Base-by-base conservation (phyloP, 2,797 vertebrate species). In the Eupleurogrammus muticus region DNA sequence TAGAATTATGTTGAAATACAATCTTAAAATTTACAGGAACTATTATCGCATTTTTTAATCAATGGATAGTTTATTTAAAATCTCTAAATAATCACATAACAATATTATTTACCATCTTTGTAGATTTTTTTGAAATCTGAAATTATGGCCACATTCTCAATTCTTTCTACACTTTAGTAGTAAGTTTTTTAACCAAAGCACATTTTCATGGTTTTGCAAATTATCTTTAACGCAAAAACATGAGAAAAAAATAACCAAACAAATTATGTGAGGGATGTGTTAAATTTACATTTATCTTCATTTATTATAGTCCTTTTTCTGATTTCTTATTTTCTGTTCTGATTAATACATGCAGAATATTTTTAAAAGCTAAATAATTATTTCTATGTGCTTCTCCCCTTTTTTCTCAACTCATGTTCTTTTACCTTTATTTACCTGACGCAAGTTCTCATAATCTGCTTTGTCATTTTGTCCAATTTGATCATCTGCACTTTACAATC, bases 261-360 rank as follows among this genome's bases (percentile, higher is more conserved):
- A 16, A 16, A 21, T 11, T 1, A 4, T 2, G 0, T 16, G 38
- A 20, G 38, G 4, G 13, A 46, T 55, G 1, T n/a, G 2, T 42
- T 44, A 5, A 1, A 38, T 68, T 21, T 36, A 35, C 3, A 35
- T 34, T 2, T 24, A 48, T 32, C n/a, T n/a, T n/a, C n/a, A n/a
- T n/a, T n/a, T 21, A 12, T 36, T n/a, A 10, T 42, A 38, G 5
- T 38, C 9, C 44, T 36, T n/a, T 4, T 58, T 8, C 9, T 28
- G 10, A 36, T 62, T 62, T 63, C 1, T 19, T 47, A 34, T 67
- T 64, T 47, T 23, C 7, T 24, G 4, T 62, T 36, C 55, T 62
- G 7, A 48, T 48, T 48, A 62, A 71, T 5, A 6, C 9, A 58
- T 20, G 19, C 1, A 7, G 0, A 20, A 21, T 16, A 28, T 56